Evolutionary conservation across 2,797 vertebrate species (phyloP).

Genomic region (Mastacembelus armatus): DNA sequence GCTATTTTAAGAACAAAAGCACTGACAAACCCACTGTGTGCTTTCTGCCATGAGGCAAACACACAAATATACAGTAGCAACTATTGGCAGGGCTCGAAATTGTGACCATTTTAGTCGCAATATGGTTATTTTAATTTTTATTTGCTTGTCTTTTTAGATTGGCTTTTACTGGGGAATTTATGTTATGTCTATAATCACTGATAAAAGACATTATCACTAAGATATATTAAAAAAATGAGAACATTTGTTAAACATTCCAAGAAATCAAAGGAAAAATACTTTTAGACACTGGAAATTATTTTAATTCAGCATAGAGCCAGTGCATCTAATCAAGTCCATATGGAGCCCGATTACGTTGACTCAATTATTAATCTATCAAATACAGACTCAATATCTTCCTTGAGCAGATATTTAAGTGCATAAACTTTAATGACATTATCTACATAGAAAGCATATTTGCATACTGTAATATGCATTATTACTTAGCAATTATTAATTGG

Average conservation of each 20-base stretch:
- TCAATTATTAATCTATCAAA: slow-evolving; percentile 64
- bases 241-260: slow-evolving; percentile 1
- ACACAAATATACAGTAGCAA: no score
- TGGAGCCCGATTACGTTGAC: slow-evolving; percentile 54
- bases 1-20: no score
- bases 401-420: slow-evolving; percentile 61
- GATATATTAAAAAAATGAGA: no score
- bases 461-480: slow-evolving; percentile 68
- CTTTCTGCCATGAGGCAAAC: no score
- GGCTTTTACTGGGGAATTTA: no score
- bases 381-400: slow-evolving; percentile 50
- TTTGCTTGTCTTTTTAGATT: no score
- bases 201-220: no score
- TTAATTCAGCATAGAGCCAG: slow-evolving; percentile 22
- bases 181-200: no score
- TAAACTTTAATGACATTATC: slow-evolving; percentile 56
- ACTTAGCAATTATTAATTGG: slow-evolving; percentile 73
- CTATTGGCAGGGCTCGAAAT: no score
- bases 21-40: no score
- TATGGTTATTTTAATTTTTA: not conserved
- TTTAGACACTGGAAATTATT: slow-evolving; percentile 26
- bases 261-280: slow-evolving; percentile 1
- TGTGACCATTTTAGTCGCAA: no score
- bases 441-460: slow-evolving; percentile 59
- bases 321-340: slow-evolving; percentile 52